A percentile compares a stretch with the other conserved stretches of the same genome.
These are phyloP conservation scores for Dipus sagitta DNA, from an alignment of 2,797 vertebrate species.

Conservation along the genomic window DNA sequence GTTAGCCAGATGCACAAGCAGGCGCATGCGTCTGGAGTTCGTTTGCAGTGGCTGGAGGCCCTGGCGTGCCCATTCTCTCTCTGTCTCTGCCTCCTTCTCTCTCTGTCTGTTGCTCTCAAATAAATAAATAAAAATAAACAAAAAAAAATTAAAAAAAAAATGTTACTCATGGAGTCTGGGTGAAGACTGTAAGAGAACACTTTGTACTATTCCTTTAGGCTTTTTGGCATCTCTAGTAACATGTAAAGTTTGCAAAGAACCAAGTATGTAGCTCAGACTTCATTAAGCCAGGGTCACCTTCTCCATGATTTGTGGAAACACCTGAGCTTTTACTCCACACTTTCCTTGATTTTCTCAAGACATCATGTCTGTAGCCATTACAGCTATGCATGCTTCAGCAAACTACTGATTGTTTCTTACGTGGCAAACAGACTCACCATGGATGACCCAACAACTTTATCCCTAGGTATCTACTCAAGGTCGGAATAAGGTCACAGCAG, in stretches of 20 bases:
- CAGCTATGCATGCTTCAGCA: background rate
- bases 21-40: too few relatives aligned
- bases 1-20: too few relatives aligned
- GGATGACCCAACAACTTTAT: background rate
- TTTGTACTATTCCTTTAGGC: background rate
- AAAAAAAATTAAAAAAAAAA: too few relatives aligned
- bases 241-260: background rate
- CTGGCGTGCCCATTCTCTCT: too few relatives aligned
- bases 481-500: background rate
- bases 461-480: background rate
- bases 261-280: constrained; percentile 18
- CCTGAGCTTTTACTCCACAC: background rate
- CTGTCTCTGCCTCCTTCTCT: too few relatives aligned
- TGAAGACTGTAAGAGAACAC: background rate
- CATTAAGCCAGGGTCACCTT: background rate
- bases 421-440: background rate
- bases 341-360: background rate
- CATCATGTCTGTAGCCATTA: background rate
- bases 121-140: too few relatives aligned
- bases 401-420: background rate
- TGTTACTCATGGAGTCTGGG: background rate
- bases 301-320: background rate
- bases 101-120: too few relatives aligned
- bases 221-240: background rate
- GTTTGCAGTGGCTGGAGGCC: too few relatives aligned